Evolutionary conservation across 2,888 invertebrate genomes (phyloP).

Genomic region (Eugnorisma glareosa): DNA sequence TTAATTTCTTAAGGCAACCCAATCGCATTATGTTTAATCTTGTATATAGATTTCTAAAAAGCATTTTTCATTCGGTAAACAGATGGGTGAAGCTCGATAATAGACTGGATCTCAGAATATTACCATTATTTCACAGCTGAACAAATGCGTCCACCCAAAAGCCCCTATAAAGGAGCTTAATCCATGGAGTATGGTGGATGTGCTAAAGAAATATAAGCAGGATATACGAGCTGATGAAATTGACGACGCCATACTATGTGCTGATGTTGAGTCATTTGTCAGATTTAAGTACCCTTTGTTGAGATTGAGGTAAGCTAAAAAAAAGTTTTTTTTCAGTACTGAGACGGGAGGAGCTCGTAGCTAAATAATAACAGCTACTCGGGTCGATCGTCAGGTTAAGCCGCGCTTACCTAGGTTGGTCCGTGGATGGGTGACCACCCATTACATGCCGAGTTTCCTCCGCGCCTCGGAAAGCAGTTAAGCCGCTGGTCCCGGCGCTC

Average conservation of each 20-base stretch:
- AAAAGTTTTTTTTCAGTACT: background rate
- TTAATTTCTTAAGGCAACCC: no score
- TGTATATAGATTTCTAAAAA: background rate
- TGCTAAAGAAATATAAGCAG: conserved; percentile 74
- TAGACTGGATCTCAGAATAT: background rate
- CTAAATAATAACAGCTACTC: no score
- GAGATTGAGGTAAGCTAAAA: conserved; percentile 64
- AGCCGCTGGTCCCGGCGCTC: no score
- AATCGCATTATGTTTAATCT: no score
- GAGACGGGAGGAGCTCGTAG: no score
- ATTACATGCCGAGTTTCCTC: no score
- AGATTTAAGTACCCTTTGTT: conserved; percentile 79
- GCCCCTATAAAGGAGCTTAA: conserved; percentile 63
- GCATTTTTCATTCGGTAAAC: background rate
- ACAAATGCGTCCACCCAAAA: conserved; percentile 72
- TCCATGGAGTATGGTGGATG: conserved; percentile 64
- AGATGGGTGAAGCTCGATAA: background rate
- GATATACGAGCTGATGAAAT: conserved; percentile 74
- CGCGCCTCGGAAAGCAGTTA: no score
- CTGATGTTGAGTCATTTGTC: conserved; percentile 76
- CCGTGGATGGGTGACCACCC: no score
- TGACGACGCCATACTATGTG: conserved; percentile 67
- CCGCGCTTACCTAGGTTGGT: no score
- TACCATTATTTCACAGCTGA: conserved; percentile 70
- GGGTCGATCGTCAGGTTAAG: no score